Evolutionary conservation across 2,888 invertebrate genomes (phyloP), one percentile per base, ranked within the genome.

Genomic region (Meteorus colon): DNA sequence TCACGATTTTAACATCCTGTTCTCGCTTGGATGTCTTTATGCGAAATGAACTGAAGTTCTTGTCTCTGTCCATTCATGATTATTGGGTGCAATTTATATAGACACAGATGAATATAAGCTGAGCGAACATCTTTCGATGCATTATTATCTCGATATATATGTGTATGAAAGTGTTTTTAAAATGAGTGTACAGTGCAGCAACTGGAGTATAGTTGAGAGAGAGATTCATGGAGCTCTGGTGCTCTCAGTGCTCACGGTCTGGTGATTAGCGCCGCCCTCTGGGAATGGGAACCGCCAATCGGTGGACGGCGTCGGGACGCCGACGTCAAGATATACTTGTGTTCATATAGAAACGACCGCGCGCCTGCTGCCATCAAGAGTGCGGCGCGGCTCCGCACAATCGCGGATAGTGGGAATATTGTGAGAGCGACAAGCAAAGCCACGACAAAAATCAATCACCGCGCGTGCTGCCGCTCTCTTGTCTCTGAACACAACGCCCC

Each of bases 361-460:
- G 83, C 84, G 82, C 84, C 83, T 84, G 81, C 62, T 67, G 72
- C 59, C 51, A 72, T 31, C 69, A 60, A 60, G 78, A 55, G 55
- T 55, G 19, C 55, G 55, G 19, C 19, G 55, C 76, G 74, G 80
- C 82, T 81, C 83, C 82, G 82, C 84, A 85, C 84, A 86, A 85
- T 83, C 85, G 85, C 82, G 84, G 84, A 84, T 84, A 85, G 84
- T 82, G 82, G 81, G 85, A 84, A 84, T 84, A 81, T 63, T 27
- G 19, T 4, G 8, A 55, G 73, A 77, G 78, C 82, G 83, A 83
- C 82, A 84, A 85, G 87, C 86, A 87, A 87, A 88, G 87, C 88
- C 87, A 88, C 88, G 88, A 88, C 89, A 89, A 89, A 89, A 89
- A 89, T 89, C 89, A 89, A 89, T 89, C 89, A 89, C 87, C 80